These are phyloP conservation scores for Agrypnus murinus DNA, from an alignment of 2,888 invertebrate species.

Conservation along the genomic window DNA sequence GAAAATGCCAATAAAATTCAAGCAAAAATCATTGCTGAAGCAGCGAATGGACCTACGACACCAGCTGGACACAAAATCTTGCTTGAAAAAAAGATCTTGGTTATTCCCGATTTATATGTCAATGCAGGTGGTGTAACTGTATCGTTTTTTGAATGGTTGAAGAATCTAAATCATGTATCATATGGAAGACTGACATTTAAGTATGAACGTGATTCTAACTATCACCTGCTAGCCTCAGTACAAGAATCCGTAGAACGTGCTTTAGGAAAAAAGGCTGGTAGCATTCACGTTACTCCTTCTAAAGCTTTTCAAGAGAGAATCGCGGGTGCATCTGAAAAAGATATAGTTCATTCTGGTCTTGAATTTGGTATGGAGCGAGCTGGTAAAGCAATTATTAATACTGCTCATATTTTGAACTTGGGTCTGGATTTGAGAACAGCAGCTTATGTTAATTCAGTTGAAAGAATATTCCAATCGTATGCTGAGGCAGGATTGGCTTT, in stretches of 20 bases:
- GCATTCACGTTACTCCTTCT: conserved; percentile 93
- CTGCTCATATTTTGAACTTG: conserved; percentile 92
- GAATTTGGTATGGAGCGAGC: conserved; percentile 99
- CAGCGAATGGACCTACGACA: conserved; percentile 97
- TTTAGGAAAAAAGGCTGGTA: conserved; percentile 92
- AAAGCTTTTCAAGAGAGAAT: conserved; percentile 91
- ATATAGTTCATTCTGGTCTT: conserved; percentile 99
- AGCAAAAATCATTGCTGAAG: conserved; percentile 92
- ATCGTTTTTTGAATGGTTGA: conserved; percentile 99
- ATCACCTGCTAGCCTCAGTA: conserved; percentile 94
- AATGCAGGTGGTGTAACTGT: conserved; percentile 98
- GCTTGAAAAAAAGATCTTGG: conserved; percentile 88
- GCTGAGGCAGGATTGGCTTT: conserved; percentile 96
- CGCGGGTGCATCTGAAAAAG: conserved; percentile 96
- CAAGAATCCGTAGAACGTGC: conserved; percentile 96
- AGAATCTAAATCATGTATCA: conserved; percentile 98
- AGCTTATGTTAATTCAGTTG: conserved; percentile 96
- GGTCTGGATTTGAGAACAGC: conserved; percentile 97
- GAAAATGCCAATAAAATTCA: conserved; percentile 93
- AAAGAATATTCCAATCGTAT: conserved; percentile 97
- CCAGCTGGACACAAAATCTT: conserved; percentile 96
- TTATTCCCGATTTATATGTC: conserved; percentile 93
- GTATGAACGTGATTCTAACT: conserved; percentile 94
- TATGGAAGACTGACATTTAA: conserved; percentile 96
- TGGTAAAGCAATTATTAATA: conserved; percentile 94